Conservation (phyloP, 2,797 vertebrate species). For the Molossus alvarezi region DNA sequence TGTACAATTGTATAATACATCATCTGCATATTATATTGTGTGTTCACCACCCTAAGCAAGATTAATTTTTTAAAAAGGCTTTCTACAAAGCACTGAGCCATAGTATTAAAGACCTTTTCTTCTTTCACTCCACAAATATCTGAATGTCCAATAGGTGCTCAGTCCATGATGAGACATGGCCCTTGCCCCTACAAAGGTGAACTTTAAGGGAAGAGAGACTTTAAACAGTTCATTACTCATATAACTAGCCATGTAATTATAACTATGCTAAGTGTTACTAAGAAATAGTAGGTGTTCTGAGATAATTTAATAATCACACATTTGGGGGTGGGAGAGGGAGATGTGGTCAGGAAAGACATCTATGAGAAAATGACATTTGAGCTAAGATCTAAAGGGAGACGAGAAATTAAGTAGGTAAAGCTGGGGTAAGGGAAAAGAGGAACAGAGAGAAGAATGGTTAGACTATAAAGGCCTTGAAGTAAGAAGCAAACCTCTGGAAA, state of each 20-base stretch:
- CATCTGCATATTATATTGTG: background rate
- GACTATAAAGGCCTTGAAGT: background rate
- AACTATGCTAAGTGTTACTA: background rate
- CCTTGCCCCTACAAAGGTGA: background rate
- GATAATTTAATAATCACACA: background rate
- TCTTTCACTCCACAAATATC: background rate
- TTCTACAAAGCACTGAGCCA: background rate
- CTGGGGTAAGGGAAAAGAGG: background rate
- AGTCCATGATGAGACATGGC: background rate
- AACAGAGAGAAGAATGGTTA: background rate
- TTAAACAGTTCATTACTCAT: background rate
- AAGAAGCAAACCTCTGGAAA: slow-evolving; percentile 27
- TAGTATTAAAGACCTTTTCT: background rate
- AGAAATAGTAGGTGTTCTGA: slow-evolving; percentile 8
- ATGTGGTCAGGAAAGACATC: background rate
- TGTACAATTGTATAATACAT: background rate
- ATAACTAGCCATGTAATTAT: background rate
- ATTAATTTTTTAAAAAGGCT: background rate
- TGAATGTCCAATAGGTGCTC: background rate
- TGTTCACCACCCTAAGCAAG: background rate
- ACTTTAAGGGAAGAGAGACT: slow-evolving; percentile 26
- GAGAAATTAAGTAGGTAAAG: background rate
- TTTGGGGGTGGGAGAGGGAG: background rate
- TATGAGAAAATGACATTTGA: background rate
- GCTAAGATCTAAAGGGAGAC: slow-evolving; percentile 20